Base-by-base conservation (phyloP, 2,113 vertebrate species). In the Austrofundulus limnaeus region DNA sequence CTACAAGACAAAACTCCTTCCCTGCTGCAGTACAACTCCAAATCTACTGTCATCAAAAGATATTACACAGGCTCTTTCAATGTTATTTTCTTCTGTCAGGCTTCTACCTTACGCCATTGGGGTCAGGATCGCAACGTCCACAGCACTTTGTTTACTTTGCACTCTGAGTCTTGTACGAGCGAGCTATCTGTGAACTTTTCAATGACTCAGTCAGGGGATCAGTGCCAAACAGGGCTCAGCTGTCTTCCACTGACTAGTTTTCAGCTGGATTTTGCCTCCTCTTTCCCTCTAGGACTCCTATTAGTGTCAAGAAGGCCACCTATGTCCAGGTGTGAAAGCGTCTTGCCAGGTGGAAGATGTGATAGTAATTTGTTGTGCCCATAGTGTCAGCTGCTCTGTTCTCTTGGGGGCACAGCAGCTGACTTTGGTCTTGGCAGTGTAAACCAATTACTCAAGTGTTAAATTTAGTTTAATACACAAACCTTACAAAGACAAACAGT, bases 291-390 rank as follows among this genome's bases (percentile, higher is more conserved):
- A 53, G 68, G 74, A 57, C 71, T 78, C 25, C 78, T 80, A 84
- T 87, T 86, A 83, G 77, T 83, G 86, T 89, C 83, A 83, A 6
- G 63, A 70, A 77, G 81, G 87, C 85, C 86, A 82, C 72, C 73
- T 1, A 55, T 55, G 77, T 84, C 71, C 85, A 79, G 85, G 77
- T 79, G 87, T 74, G 79, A 59, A 61, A 72, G 70, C 13, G 52
- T 62, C 75, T 41, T 50, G 65, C 75, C 85, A 87, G 88, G 84
- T 81, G 80, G 70, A 75, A 49, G 81, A 73, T 55, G 38, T 75
- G 65, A 75, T 75, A 74, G 56, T 78, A 74, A 85, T 85, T 85
- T 88, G 83, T 85, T 80, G 52, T 60, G 78, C 67, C 82, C 72
- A 47, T 68, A 65, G 74, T 64, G 70, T 81, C 66, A 64, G 47